These are phyloP conservation scores for Tetrao urogallus DNA, from an alignment of 2,113 vertebrate species.

Conservation along the genomic window DNA sequence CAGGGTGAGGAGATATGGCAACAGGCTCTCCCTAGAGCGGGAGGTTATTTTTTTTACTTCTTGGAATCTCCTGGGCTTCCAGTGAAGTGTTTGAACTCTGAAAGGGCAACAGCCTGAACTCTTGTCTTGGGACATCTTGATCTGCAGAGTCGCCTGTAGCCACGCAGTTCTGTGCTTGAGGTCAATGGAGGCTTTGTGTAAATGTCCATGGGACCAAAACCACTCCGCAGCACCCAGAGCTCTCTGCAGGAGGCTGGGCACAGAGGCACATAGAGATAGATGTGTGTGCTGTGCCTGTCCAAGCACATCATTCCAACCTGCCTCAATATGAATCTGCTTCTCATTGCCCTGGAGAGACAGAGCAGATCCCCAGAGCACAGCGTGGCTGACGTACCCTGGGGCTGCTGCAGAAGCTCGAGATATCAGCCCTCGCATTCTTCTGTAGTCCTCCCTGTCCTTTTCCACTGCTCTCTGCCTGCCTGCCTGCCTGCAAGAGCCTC, in stretches of 20 bases:
- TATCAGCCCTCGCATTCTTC: neutral
- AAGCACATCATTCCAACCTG: neutral
- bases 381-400: rapidly evolving
- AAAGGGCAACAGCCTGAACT: neutral
- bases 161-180: neutral
- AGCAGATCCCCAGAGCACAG: neutral
- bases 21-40: neutral
- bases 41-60: slow-evolving; percentile 28
- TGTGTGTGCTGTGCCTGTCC: neutral
- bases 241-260: neutral
- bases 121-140: neutral
- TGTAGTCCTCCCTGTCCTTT: neutral
- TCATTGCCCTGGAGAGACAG: neutral
- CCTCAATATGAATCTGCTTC: neutral
- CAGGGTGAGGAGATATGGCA: slow-evolving; percentile 14
- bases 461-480: neutral
- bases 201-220: neutral
- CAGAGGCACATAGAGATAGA: neutral
- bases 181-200: neutral
- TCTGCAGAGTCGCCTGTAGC: neutral
- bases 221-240: neutral
- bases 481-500: neutral
- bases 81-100: neutral
- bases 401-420: neutral
- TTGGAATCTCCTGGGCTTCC: neutral